Percentiles rank a stretch among this genome's conserved stretches.
Conservation (phyloP, 1,140 invertebrate genomes). For the Carcinoscorpius rotundicauda region DNA sequence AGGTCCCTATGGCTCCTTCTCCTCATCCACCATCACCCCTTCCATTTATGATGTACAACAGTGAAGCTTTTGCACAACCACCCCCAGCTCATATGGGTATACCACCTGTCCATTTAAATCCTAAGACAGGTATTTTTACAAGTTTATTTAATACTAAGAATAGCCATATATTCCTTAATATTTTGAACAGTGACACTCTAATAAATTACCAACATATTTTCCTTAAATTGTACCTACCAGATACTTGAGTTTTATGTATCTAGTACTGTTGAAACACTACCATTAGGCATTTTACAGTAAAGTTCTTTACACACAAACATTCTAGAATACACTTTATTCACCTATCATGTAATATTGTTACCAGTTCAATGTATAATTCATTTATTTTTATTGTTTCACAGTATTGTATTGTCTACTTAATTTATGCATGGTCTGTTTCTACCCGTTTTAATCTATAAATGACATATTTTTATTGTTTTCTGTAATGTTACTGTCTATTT, state of each 20-base stretch:
- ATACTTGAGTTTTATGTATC: constrained; percentile 7
- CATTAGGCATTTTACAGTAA: too few relatives aligned
- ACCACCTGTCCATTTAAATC: constrained; percentile 66
- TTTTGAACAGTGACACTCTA: constrained; percentile 1
- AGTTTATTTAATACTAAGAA: too few relatives aligned
- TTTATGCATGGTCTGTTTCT: too few relatives aligned
- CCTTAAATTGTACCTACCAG: constrained; percentile 5
- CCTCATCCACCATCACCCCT: constrained; percentile 49
- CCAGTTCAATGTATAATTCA: too few relatives aligned
- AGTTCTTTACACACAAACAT: too few relatives aligned
- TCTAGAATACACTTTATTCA: too few relatives aligned
- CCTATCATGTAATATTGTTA: too few relatives aligned
- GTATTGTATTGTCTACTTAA: too few relatives aligned
- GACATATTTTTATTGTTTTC: too few relatives aligned
- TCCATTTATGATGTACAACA: constrained; percentile 74
- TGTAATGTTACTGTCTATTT: too few relatives aligned
- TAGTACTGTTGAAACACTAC: constrained; percentile 28
- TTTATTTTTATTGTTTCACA: too few relatives aligned
- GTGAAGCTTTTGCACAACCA: constrained; percentile 70
- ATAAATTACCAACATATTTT: constrained; percentile 5
- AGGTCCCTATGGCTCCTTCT: constrained; percentile 60
- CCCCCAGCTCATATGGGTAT: constrained; percentile 96
- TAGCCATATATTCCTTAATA: neutral
- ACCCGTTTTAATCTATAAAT: too few relatives aligned
- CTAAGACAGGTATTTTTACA: constrained; percentile 36